Percentiles rank a stretch among this genome's conserved stretches.
phyloP scores from a whole-genome alignment of 2,797 vertebrate species.

The Mallotus villosus region DNA sequence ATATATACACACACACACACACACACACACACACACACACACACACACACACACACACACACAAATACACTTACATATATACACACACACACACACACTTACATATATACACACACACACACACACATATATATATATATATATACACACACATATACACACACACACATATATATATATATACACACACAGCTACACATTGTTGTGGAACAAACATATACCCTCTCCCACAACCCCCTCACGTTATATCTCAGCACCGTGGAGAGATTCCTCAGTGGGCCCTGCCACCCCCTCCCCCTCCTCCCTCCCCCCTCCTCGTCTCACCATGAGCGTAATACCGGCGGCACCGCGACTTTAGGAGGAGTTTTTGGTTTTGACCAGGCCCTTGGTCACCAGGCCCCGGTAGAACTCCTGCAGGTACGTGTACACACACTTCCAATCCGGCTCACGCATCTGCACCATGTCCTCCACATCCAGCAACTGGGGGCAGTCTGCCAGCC shows the following conservation, averaged over 20 bases:
- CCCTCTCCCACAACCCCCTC: not conserved
- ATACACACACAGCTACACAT: not conserved
- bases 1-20: conserved; percentile 1
- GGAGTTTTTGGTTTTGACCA: conserved; percentile 99
- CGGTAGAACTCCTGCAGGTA: conserved; percentile 99
- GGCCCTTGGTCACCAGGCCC: conserved; percentile 98
- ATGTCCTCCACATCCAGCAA: conserved; percentile 99
- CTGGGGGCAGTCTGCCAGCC: conserved; percentile 95
- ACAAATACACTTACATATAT: no score
- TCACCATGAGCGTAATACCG: conserved; percentile 86
- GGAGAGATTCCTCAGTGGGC: no score
- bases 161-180: no score
- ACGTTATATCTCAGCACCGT: no score
- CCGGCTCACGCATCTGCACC: conserved; percentile 98
- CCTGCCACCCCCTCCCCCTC: not conserved
- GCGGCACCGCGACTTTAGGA: conserved; percentile 79
- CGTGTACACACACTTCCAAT: conserved; percentile 99
- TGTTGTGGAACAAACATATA: conserved; percentile 5
- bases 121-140: no score
- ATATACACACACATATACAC: not conserved
- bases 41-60: no score
- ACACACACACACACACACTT: conserved; percentile 30
- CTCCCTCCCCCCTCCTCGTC: conserved; percentile 66
- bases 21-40: conserved; percentile 2
- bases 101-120: not conserved